A percentile compares a stretch with the other conserved stretches of the same genome.
Conservation (phyloP, 2,113 vertebrate species). For the Callocephalon fimbriatum region DNA sequence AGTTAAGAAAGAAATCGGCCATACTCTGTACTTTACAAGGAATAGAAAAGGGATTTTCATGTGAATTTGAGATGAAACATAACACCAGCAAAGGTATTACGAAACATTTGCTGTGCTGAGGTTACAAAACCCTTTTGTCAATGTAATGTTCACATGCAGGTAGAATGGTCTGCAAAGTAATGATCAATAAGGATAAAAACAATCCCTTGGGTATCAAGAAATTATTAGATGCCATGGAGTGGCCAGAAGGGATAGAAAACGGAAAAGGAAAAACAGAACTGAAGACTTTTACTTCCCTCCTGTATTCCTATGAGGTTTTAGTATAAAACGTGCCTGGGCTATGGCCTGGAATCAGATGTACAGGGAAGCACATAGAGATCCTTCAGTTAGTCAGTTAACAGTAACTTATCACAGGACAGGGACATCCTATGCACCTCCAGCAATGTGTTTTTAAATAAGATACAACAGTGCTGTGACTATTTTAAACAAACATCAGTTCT, state of each 20-base stretch:
- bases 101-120: background rate
- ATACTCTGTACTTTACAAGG: background rate
- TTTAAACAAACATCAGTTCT: slow-evolving; percentile 14
- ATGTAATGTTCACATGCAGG: background rate
- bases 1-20: background rate
- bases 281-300: slow-evolving; percentile 17
- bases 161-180: background rate
- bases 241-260: background rate
- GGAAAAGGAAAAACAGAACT: background rate
- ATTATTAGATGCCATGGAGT: background rate
- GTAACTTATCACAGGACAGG: background rate
- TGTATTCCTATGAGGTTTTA: background rate
- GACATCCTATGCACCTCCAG: slow-evolving; percentile 15
- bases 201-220: background rate
- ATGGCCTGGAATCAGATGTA: background rate
- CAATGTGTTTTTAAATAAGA: background rate
- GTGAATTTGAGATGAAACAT: background rate
- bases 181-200: background rate
- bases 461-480: background rate
- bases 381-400: background rate
- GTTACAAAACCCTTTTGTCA: background rate
- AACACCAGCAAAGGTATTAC: background rate
- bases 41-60: background rate
- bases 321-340: background rate
- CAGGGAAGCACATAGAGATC: background rate